Percentiles rank a stretch among this genome's conserved stretches.
phyloP scores from a whole-genome alignment of 2,113 vertebrate genomes.

The Chiloscyllium plagiosum region DNA sequence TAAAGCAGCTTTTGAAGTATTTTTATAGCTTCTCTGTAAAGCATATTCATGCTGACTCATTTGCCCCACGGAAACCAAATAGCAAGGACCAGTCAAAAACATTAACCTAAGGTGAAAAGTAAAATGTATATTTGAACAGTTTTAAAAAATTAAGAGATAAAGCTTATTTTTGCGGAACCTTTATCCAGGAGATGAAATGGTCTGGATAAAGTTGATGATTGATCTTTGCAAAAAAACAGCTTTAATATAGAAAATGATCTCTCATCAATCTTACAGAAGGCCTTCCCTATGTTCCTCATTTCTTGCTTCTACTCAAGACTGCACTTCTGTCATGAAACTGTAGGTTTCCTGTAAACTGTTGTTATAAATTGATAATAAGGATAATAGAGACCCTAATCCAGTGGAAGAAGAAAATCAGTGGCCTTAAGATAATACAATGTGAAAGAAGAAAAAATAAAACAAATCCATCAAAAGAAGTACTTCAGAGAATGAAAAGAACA shows the following conservation, averaged over 20 bases:
- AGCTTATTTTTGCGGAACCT: neutral
- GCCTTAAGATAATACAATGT: neutral
- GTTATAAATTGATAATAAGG: neutral
- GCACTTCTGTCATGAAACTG: neutral
- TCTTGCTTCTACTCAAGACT: neutral
- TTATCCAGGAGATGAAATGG: neutral
- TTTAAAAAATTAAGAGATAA: neutral
- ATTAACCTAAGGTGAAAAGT: neutral
- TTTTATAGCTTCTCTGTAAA: neutral
- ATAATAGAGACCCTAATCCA: neutral
- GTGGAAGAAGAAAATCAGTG: neutral
- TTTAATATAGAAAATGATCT: neutral
- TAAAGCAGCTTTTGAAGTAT: neutral
- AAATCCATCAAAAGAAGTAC: neutral
- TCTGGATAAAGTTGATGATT: neutral
- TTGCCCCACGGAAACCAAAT: neutral
- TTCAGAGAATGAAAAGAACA: constrained; percentile 12
- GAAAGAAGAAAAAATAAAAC: neutral
- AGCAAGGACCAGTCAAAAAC: neutral
- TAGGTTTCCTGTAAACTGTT: neutral
- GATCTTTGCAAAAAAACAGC: neutral
- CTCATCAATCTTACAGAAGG: neutral
- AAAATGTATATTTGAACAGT: too few species aligned
- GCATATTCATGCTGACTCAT: neutral
- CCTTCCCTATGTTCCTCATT: neutral